These are phyloP conservation scores for Rhinopomastus cyanomelas DNA, from an alignment of 2,113 vertebrate species.

Conservation along the genomic window DNA sequence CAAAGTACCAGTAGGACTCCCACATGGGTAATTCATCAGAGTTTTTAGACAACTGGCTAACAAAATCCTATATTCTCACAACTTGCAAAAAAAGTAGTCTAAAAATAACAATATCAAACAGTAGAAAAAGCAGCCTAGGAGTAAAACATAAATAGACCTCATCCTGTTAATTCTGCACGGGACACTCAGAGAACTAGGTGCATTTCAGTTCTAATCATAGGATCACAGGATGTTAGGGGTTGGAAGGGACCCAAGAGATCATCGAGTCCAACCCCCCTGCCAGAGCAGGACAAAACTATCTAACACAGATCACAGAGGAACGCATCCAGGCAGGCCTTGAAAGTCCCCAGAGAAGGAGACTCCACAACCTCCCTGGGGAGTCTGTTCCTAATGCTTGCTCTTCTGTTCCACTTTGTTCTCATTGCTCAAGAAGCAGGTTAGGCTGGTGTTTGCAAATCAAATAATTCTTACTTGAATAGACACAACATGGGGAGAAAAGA, in stretches of 20 bases:
- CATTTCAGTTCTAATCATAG: no score
- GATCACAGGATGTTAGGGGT: no score
- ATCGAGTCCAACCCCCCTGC: no score
- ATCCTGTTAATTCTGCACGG: background rate
- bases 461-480: background rate
- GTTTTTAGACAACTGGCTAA: background rate
- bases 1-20: conserved; percentile 27
- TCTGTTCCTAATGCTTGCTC: background rate
- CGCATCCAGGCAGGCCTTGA: no score
- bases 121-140: background rate
- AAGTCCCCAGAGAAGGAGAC: no score
- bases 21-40: conserved; percentile 32
- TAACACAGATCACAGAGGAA: no score
- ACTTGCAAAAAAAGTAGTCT: conserved; percentile 9
- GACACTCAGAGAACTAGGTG: background rate
- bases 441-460: background rate
- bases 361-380: no score
- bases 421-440: background rate
- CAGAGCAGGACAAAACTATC: no score
- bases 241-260: no score
- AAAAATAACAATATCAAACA: background rate
- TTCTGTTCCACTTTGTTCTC: background rate
- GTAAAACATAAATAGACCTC: background rate
- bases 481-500: background rate
- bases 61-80: background rate